Evolutionary conservation across 2,888 invertebrate genomes (phyloP).

Genomic region (Plutella xylostella): DNA sequence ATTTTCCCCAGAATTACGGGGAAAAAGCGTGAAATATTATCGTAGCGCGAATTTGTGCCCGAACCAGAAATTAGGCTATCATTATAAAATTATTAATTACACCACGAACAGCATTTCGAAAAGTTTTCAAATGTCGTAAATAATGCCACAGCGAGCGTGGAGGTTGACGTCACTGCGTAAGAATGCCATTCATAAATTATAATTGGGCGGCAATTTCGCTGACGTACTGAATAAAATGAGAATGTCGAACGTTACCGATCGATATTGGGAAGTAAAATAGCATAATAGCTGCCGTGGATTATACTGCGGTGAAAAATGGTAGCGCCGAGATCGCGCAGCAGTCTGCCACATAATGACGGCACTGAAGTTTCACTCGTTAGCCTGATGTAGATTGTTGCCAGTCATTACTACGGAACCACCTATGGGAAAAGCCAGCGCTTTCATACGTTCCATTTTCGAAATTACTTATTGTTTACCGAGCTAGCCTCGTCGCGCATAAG

Average conservation of each 20-base stretch:
- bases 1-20: background rate
- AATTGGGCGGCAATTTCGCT: too few species aligned
- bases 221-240: too few species aligned
- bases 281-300: conserved; percentile 26
- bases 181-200: too few species aligned
- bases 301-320: conserved; percentile 31
- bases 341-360: conserved; percentile 34
- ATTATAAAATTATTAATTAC: background rate
- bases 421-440: conserved; percentile 30
- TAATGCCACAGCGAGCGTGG: too few species aligned
- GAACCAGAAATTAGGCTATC: background rate
- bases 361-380: conserved; percentile 40
- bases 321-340: conserved; percentile 17
- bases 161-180: too few species aligned
- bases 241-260: conserved; percentile 12
- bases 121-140: too few species aligned
- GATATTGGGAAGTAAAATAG: conserved; percentile 27
- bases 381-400: conserved; percentile 33
- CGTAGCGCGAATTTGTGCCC: background rate
- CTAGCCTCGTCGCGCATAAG: conserved; percentile 25
- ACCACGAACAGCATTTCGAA: background rate
- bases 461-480: conserved; percentile 39
- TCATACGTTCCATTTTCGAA: conserved; percentile 37
- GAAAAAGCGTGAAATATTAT: background rate
- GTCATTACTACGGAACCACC: conserved; percentile 36